These are phyloP conservation scores for Hemicordylus capensis DNA, from an alignment of 2,113 vertebrate species.

Conservation along the genomic window DNA sequence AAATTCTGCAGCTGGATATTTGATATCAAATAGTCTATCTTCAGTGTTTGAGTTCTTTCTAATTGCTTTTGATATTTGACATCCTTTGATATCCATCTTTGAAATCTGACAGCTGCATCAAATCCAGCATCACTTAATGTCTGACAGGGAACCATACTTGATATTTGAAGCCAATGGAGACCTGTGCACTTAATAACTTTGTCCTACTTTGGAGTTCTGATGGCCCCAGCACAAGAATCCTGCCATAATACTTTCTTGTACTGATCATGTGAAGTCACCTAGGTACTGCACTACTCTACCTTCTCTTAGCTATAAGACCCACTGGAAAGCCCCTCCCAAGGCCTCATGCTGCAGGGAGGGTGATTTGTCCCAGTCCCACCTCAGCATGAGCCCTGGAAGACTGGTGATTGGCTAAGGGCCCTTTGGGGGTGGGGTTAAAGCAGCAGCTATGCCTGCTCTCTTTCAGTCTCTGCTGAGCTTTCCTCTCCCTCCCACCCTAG, in stretches of 20 bases:
- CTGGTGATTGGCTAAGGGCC: too few species aligned
- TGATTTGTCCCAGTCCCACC: too few species aligned
- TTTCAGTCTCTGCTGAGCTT: too few species aligned
- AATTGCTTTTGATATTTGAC: neutral
- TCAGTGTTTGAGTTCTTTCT: neutral
- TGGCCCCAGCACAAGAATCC: neutral
- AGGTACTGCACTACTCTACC: too few species aligned
- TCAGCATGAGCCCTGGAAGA: too few species aligned
- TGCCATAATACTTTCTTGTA: neutral
- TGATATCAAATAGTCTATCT: neutral
- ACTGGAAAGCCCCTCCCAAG: too few species aligned
- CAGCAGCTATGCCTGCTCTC: too few species aligned
- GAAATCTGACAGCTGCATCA: neutral
- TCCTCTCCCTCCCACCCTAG: too few species aligned
- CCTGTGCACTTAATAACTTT: neutral
- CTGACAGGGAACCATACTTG: neutral
- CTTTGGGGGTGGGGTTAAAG: too few species aligned
- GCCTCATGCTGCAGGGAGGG: too few species aligned
- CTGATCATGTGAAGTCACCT: neutral
- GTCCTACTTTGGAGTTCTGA: neutral
- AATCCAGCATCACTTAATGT: neutral
- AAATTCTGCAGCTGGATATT: neutral
- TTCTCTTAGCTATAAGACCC: too few species aligned
- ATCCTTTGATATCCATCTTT: too few species aligned
- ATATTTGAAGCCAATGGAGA: neutral